These are phyloP conservation scores for Scatophagus argus DNA, from an alignment of 2,113 vertebrate species.

Conservation along the genomic window DNA sequence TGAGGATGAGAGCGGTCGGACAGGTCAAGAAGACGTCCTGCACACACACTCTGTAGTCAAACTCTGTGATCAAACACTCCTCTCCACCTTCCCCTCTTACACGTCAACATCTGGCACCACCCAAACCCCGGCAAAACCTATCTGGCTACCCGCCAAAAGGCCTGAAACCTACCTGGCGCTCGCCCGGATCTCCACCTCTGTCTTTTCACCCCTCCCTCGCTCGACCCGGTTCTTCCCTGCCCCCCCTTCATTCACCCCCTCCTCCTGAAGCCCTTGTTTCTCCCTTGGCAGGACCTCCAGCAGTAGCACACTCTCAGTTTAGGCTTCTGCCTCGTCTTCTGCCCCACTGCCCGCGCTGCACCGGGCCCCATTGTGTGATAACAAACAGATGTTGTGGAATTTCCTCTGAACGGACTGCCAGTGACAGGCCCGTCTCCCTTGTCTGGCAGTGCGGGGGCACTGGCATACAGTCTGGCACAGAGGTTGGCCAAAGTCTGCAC, in stretches of 20 bases:
- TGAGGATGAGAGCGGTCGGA: slow-evolving; percentile 14
- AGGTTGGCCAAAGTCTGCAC: slow-evolving; percentile 40
- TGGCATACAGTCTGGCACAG: slow-evolving; percentile 82
- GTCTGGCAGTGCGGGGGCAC: slow-evolving; percentile 76
- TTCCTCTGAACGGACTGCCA: slow-evolving; percentile 89
- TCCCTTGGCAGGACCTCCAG: slow-evolving; percentile 70
- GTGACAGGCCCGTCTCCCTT: slow-evolving; percentile 83
- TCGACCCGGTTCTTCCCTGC: background rate
- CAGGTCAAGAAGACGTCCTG: slow-evolving; percentile 25
- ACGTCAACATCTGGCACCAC: slow-evolving; percentile 62
- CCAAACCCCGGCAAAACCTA: slow-evolving; percentile 24
- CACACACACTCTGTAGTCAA: background rate
- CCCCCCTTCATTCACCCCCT: slow-evolving; percentile 7
- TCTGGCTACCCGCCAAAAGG: slow-evolving; percentile 60
- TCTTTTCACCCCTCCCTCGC: slow-evolving; percentile 10
- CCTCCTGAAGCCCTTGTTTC: slow-evolving; percentile 31
- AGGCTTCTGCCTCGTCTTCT: slow-evolving; percentile 67
- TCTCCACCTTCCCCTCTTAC: background rate
- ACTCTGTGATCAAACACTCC: slow-evolving; percentile 20
- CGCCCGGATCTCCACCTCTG: slow-evolving; percentile 59
- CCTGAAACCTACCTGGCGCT: slow-evolving; percentile 66
- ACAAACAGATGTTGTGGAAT: slow-evolving; percentile 97
- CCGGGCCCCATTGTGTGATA: slow-evolving; percentile 86
- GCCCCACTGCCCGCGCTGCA: slow-evolving; percentile 56
- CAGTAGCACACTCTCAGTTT: slow-evolving; percentile 49